phyloP scores from a whole-genome alignment of 2,888 invertebrate genomes.

The Chorisops tibialis region DNA sequence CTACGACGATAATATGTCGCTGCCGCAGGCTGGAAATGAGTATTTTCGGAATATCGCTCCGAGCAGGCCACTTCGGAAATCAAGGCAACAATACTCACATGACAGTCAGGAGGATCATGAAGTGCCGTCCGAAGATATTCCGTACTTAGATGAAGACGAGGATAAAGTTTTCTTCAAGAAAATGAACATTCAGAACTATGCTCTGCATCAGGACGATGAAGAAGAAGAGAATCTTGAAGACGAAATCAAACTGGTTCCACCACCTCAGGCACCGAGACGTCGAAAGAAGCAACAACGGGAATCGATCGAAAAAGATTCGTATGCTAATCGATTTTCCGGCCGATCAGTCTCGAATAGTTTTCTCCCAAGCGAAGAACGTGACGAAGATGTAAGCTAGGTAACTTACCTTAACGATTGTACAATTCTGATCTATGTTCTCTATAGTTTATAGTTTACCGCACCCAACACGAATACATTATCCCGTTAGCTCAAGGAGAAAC shows the following conservation, averaged over 20 bases:
- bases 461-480: constrained; percentile 64
- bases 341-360: constrained; percentile 51
- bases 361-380: constrained; percentile 43
- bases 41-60: constrained; percentile 49
- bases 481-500: constrained; percentile 56
- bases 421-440: constrained; percentile 38
- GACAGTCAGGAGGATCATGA: constrained; percentile 50
- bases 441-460: constrained; percentile 64
- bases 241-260: constrained; percentile 35
- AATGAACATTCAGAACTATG: constrained; percentile 28
- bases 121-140: constrained; percentile 45
- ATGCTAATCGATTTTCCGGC: constrained; percentile 50
- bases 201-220: constrained; percentile 5
- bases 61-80: constrained; percentile 56
- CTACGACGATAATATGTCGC: constrained; percentile 45
- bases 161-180: constrained; percentile 43
- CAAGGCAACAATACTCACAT: constrained; percentile 47
- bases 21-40: constrained; percentile 49
- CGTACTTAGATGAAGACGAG: constrained; percentile 51
- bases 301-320: constrained; percentile 49
- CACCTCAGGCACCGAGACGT: constrained; percentile 50
- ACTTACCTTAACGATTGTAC: background rate
- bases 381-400: constrained; percentile 48
- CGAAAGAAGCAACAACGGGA: constrained; percentile 46
- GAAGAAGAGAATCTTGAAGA: constrained; percentile 5